Evolutionary conservation across 2,888 invertebrate species (phyloP).

Genomic region (Dryadula phaetusa): DNA sequence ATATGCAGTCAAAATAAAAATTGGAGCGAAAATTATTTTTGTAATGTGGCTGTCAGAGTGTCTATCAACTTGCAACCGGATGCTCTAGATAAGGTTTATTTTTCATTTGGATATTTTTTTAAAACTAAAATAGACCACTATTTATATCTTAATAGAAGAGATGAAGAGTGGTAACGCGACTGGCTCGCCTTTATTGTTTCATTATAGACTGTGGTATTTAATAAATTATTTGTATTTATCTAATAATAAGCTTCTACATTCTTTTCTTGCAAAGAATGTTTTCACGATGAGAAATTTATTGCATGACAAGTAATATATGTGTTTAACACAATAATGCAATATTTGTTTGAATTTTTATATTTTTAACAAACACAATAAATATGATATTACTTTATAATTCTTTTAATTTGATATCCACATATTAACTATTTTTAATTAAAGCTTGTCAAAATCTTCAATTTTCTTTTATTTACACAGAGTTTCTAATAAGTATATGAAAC

Average conservation of each 20-base stretch:
- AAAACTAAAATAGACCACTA: constrained; percentile 39
- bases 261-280: not conserved
- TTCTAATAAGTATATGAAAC: not conserved
- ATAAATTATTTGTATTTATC: constrained; percentile 1
- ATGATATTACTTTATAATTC: no score
- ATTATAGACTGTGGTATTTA: not conserved
- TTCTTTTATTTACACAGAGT: not conserved
- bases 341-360: not conserved
- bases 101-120: constrained; percentile 41
- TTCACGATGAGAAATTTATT: not conserved
- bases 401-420: no score
- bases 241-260: constrained; percentile 5
- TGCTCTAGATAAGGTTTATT: constrained; percentile 41
- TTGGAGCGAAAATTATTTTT: constrained; percentile 42
- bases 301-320: not conserved
- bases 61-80: constrained; percentile 39
- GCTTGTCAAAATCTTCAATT: no score
- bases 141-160: constrained; percentile 32
- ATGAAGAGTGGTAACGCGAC: constrained; percentile 12
- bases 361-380: not conserved
- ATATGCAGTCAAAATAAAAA: constrained; percentile 41
- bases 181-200: constrained; percentile 2
- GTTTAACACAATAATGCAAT: not conserved
- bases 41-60: constrained; percentile 44
- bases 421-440: no score